phyloP scores from a whole-genome alignment of 2,797 vertebrate species.

The Zalophus californianus region DNA sequence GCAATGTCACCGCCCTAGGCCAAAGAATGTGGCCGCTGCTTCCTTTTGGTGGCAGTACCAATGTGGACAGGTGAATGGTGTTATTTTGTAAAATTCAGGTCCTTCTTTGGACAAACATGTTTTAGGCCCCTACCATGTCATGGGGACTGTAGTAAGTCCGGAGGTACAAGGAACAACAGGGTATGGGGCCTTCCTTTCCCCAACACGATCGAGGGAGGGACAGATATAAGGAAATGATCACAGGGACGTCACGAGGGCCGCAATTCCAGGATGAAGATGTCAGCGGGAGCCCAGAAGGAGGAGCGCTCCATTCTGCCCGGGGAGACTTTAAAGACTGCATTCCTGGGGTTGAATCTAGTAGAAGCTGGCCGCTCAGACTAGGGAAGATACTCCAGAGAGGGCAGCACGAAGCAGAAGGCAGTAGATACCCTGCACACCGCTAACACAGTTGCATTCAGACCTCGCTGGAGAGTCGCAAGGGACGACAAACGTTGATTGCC shows the following conservation, averaged over 20 bases:
- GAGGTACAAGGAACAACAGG: not conserved
- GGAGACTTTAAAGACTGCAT: accelerated
- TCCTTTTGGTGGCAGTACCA: not conserved
- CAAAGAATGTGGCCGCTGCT: not conserved
- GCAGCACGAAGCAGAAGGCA: not conserved
- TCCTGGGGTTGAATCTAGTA: not conserved
- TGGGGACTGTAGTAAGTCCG: not conserved
- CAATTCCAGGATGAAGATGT: not conserved
- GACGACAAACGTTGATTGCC: not conserved
- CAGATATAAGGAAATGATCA: too few species aligned
- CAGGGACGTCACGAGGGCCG: accelerated
- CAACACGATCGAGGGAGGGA: not conserved
- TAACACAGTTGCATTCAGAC: not conserved
- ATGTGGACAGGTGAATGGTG: accelerated
- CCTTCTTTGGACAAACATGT: not conserved
- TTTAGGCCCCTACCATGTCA: not conserved
- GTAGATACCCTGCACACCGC: not conserved
- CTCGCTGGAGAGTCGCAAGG: not conserved
- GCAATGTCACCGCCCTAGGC: not conserved
- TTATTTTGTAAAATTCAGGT: not conserved
- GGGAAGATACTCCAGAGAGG: not conserved
- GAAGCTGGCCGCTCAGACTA: not conserved
- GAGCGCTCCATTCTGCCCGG: accelerated
- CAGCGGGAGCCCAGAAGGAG: not conserved
- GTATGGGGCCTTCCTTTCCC: not conserved